These are phyloP conservation scores for Erythrocebus patas DNA, from an alignment of 2,113 vertebrate species.

Conservation along the genomic window DNA sequence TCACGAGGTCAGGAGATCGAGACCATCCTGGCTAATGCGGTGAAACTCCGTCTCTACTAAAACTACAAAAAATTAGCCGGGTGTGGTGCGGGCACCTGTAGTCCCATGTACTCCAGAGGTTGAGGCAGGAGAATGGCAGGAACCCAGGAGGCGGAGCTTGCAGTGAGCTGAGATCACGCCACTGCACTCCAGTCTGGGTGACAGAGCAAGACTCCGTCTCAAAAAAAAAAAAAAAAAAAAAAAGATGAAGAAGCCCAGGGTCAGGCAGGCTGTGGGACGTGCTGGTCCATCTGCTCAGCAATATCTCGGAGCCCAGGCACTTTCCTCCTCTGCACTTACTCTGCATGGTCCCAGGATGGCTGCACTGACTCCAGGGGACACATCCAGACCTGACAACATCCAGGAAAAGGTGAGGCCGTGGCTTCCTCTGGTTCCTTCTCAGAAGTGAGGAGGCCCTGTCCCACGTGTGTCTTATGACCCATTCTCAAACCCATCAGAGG, in stretches of 20 bases:
- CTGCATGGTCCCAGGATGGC: accelerated
- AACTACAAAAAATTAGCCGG: no score
- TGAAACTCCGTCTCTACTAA: no score
- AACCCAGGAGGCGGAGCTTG: no score
- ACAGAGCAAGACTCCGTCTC: no score
- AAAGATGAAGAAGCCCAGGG: not conserved
- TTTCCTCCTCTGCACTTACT: not conserved
- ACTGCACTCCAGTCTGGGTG: no score
- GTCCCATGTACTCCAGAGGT: no score
- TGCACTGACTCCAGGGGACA: not conserved
- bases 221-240: no score
- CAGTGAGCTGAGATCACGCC: no score
- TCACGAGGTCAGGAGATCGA: no score
- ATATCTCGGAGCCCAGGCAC: not conserved
- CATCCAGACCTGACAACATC: not conserved
- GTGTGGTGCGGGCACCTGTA: no score
- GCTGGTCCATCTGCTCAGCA: not conserved
- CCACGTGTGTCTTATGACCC: not conserved
- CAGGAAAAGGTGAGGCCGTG: not conserved
- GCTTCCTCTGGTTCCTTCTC: not conserved
- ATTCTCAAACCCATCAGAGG: not conserved
- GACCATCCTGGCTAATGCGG: no score
- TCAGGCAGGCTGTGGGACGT: not conserved
- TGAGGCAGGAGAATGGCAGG: no score
- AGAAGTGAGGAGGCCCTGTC: not conserved